Evolutionary conservation across 2,113 vertebrate genomes (phyloP).

Genomic region (Muntiacus reevesi): DNA sequence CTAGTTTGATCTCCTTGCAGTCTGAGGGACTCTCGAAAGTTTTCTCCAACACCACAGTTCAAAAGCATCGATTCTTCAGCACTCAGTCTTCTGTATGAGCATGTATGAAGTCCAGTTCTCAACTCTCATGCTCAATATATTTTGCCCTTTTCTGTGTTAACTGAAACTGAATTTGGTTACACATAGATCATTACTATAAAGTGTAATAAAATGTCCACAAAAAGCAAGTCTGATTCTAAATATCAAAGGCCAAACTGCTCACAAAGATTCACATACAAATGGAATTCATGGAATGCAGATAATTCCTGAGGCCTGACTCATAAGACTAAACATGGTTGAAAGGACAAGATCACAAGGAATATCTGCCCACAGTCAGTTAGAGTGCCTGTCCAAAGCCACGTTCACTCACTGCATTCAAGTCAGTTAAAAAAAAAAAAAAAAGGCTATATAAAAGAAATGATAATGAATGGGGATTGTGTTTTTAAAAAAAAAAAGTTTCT

Average conservation of each 20-base stretch:
- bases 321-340: not conserved
- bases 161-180: not conserved
- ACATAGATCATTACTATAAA: not conserved
- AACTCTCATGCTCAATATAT: not conserved
- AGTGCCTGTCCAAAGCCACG: not conserved
- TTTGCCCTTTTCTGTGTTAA: not conserved
- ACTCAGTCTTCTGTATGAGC: not conserved
- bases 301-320: not conserved
- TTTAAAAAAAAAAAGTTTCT: not conserved
- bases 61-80: not conserved
- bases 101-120: not conserved
- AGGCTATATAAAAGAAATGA: not conserved
- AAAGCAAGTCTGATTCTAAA: not conserved
- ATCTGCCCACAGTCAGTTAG: not conserved
- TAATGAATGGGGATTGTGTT: not conserved
- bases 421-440: not conserved
- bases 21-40: not conserved
- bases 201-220: not conserved
- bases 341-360: not conserved
- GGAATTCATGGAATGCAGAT: slow-evolving; percentile 29
- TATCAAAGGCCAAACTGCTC: slow-evolving; percentile 30
- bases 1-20: not conserved
- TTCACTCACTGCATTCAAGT: too few species aligned
- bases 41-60: not conserved
- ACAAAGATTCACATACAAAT: not conserved